A percentile compares a stretch with the other conserved stretches of the same genome.
Conservation (phyloP, 92 coral and sea anemone genomes). For the Parazoanthus atlanticus region DNA sequence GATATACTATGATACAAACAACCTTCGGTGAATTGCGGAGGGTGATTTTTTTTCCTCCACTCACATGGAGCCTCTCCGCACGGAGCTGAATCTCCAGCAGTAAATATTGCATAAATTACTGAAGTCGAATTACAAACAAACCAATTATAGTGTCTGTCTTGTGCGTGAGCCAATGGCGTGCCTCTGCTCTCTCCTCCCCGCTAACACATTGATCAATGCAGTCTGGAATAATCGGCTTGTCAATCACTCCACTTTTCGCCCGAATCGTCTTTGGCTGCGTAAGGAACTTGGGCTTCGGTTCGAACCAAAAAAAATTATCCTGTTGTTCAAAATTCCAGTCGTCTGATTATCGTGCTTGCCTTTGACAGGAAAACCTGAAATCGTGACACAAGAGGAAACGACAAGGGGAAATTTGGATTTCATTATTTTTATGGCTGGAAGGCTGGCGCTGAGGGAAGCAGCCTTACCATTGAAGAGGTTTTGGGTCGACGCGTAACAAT, state of each 20-base stretch:
- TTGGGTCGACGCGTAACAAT: slow-evolving; percentile 58
- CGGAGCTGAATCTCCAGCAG: slow-evolving; percentile 49
- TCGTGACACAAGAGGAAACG: slow-evolving; percentile 29
- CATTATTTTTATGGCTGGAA: slow-evolving; percentile 50
- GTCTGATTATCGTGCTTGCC: slow-evolving; percentile 4
- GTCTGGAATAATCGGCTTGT: slow-evolving; percentile 63
- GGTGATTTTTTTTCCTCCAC: slow-evolving; percentile 30
- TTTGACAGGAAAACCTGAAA: slow-evolving; percentile 24
- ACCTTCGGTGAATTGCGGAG: slow-evolving; percentile 23
- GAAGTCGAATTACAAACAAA: slow-evolving; percentile 69
- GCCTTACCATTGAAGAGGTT: slow-evolving; percentile 63
- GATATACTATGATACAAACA: not conserved
- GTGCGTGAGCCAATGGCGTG: slow-evolving; percentile 69
- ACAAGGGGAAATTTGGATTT: slow-evolving; percentile 37
- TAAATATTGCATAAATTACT: slow-evolving; percentile 88
- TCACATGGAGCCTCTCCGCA: slow-evolving; percentile 45
- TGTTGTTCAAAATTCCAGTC: not conserved
- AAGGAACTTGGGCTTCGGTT: slow-evolving; percentile 24
- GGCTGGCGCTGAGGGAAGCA: slow-evolving; percentile 75
- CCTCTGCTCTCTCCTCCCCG: slow-evolving; percentile 52
- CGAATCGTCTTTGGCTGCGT: slow-evolving; percentile 16
- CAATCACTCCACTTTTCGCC: slow-evolving; percentile 62
- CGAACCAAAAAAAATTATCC: slow-evolving; percentile 6
- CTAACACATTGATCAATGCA: slow-evolving; percentile 73
- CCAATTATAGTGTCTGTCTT: slow-evolving; percentile 77